These are phyloP conservation scores for Oreochromis tanganicae DNA, from an alignment of 2,113 vertebrate species.

Conservation along the genomic window DNA sequence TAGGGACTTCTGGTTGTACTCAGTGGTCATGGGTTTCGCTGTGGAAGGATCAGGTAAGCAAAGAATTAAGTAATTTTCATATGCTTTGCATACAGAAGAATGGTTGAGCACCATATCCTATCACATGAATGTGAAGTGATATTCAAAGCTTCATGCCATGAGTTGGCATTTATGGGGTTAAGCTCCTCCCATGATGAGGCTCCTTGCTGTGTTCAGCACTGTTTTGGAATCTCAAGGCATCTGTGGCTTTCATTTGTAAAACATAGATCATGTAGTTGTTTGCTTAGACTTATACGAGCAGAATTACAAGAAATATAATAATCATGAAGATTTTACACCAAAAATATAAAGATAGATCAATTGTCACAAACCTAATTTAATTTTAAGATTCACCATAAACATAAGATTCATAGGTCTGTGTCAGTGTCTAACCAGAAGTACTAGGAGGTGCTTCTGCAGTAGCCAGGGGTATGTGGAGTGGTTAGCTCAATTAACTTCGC, in stretches of 20 bases:
- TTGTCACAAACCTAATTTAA: background rate
- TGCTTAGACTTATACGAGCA: background rate
- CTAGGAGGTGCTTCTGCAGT: background rate
- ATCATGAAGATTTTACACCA: background rate
- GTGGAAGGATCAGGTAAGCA: constrained; percentile 90
- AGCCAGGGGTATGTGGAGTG: background rate
- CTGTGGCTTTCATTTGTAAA: background rate
- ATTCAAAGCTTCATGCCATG: background rate
- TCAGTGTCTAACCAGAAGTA: background rate
- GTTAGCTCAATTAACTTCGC: background rate
- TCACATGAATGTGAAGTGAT: background rate
- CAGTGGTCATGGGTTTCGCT: constrained; percentile 95
- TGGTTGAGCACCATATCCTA: background rate
- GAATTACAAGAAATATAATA: background rate
- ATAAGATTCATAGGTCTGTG: background rate
- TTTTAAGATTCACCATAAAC: background rate
- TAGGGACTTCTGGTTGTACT: constrained; percentile 97
- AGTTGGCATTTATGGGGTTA: background rate
- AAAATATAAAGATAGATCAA: background rate
- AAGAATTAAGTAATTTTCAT: background rate
- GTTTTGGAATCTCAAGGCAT: background rate
- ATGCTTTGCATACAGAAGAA: background rate
- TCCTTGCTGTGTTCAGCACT: background rate
- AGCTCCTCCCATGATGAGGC: background rate
- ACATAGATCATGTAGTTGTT: background rate